phyloP scores from a whole-genome alignment of 2,888 invertebrate genomes.

The Patella depressa region DNA sequence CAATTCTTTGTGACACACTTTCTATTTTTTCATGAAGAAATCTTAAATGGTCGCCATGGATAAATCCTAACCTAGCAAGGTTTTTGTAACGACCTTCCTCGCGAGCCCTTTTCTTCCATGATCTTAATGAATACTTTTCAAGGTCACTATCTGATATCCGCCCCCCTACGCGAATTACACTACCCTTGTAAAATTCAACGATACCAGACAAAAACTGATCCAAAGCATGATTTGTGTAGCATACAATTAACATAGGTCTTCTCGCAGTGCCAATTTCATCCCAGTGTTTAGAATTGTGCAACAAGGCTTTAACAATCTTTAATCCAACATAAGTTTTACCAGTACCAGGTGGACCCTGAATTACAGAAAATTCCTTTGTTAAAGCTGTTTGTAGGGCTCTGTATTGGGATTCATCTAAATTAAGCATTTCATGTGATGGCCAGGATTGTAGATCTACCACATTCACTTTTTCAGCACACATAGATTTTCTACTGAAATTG shows the following conservation, averaged over 20 bases:
- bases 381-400: conserved; percentile 61
- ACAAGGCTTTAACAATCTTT: conserved; percentile 78
- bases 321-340: conserved; percentile 87
- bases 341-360: conserved; percentile 84
- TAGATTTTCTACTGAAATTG: conserved; percentile 25
- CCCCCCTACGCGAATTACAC: conserved; percentile 65
- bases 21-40: background rate
- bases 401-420: conserved; percentile 63
- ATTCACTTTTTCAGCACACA: conserved; percentile 16
- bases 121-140: conserved; percentile 36
- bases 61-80: background rate
- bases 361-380: conserved; percentile 64
- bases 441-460: conserved; percentile 36
- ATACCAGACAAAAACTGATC: conserved; percentile 71
- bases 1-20: background rate
- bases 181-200: conserved; percentile 46
- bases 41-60: background rate
- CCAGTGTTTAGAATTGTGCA: conserved; percentile 75
- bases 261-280: conserved; percentile 35
- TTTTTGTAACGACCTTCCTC: background rate
- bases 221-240: conserved; percentile 71
- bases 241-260: conserved; percentile 67
- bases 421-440: conserved; percentile 53
- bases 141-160: conserved; percentile 52
- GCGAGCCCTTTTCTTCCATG: background rate